Evolutionary conservation across 1,140 invertebrate species (phyloP).

Genomic region (silkworm (Bombyx mori)): DNA sequence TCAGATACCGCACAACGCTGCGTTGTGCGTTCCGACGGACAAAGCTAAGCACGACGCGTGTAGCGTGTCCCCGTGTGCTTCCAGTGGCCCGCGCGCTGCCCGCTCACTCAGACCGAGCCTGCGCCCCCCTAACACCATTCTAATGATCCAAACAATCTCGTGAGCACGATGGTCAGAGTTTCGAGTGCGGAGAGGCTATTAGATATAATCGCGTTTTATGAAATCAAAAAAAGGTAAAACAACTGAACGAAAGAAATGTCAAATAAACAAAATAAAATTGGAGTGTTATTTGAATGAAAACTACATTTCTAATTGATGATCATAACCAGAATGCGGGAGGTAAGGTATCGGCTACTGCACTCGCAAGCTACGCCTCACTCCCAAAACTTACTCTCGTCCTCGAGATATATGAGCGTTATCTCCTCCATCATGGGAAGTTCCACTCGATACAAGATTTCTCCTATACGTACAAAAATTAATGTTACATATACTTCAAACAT

Average conservation of each 20-base stretch:
- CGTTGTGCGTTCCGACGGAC: no score
- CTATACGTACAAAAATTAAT: conserved; percentile 79
- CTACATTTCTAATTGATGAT: conserved; percentile 72
- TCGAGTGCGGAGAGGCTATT: conserved; percentile 59
- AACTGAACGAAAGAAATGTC: conserved; percentile 47
- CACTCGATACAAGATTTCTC: conserved; percentile 91
- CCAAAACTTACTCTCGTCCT: conserved; percentile 76
- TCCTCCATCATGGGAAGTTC: conserved; percentile 91
- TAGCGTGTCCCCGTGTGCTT: conserved; percentile 50
- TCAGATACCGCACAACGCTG: no score
- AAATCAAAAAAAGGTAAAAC: conserved; percentile 39
- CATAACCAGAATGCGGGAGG: conserved; percentile 73
- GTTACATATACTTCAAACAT: conserved; percentile 62
- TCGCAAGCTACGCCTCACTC: conserved; percentile 73
- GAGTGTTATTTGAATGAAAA: conserved; percentile 72
- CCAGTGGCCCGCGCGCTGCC: conserved; percentile 48
- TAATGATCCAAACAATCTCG: conserved; percentile 29
- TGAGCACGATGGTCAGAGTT: conserved; percentile 46
- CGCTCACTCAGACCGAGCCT: not conserved
- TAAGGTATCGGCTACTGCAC: conserved; percentile 72
- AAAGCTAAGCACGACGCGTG: no score
- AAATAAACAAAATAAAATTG: conserved; percentile 42
- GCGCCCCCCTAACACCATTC: conserved; percentile 8
- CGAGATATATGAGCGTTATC: conserved; percentile 91
- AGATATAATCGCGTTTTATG: conserved; percentile 56